A percentile compares a stretch with the other conserved stretches of the same genome.
These are phyloP conservation scores for Bolborhynchus lineola DNA, from an alignment of 2,113 vertebrate genomes.

Conservation along the genomic window DNA sequence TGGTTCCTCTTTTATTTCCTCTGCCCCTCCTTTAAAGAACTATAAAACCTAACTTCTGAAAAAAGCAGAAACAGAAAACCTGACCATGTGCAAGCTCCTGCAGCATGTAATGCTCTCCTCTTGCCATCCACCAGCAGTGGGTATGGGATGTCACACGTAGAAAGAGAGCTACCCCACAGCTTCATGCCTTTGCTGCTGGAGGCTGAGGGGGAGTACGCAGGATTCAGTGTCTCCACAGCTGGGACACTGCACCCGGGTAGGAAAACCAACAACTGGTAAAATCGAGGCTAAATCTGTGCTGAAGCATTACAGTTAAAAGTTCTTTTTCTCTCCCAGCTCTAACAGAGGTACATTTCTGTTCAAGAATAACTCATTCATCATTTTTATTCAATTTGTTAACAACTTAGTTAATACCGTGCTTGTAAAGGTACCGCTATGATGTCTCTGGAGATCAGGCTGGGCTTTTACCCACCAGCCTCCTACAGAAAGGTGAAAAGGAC, in stretches of 20 bases:
- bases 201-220: neutral
- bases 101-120: neutral
- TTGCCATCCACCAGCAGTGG: neutral
- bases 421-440: neutral
- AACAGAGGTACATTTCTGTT: fast-evolving
- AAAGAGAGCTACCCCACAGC: neutral
- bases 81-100: neutral
- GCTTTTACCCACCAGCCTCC: neutral
- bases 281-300: neutral
- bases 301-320: neutral
- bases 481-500: neutral
- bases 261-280: neutral
- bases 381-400: neutral
- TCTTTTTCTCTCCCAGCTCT: neutral
- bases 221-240: neutral
- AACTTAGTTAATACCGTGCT: neutral
- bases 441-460: neutral
- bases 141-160: neutral
- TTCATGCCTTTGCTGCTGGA: neutral
- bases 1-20: conserved; percentile 11
- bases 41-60: neutral
- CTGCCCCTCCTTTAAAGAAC: neutral
- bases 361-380: fast-evolving
- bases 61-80: neutral
- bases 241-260: fast-evolving